Base-by-base conservation (phyloP, 1,140 invertebrate genomes). In the Mamestra configurata region DNA sequence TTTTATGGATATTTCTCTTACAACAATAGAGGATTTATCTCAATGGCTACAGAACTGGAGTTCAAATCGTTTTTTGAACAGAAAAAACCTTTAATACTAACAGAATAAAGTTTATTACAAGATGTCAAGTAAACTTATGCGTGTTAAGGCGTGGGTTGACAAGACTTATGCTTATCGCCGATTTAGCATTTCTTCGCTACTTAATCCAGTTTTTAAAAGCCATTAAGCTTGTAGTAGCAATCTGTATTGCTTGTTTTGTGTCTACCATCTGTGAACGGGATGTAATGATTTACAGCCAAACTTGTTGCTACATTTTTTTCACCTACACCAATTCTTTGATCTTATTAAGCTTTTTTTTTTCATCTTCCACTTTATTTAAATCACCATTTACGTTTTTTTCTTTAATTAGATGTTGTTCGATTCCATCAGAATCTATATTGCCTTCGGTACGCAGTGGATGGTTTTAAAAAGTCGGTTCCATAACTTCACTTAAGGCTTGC, bases 121-220 rank as follows among this genome's bases (percentile, higher is more conserved):
- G 37, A 71, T 18, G 49, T 64, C 35, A 49, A 49, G 77, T 75
- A 73, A 80, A 43, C 73, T 82, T 82, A 85, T 85, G 79, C 81
- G 81, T 85, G 79, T 75, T 82, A 79, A 84, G 64, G 89, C 89
- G 90, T 93, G 92, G 90, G 92, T 81, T 87, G 90, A 89, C 86
- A 92, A 90, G 89, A 91, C 84, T 82, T 89, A 90, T 88, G 89
- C 90, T 92, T 94, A 94, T 93, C 89, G 87, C 86, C 80, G 84
- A 90, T 92, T 92, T 89, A 92, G 86, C 89, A 89, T 92, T 92
- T 93, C 90, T 91, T 86, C 82, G 91, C 90, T 93, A 94, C 92
- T 92, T 94, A 91, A 90, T 93, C 90, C 88, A 93, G 89, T 93
- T 94, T 92, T 92, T 90, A 90, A 91, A 89, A 90, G 88, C 90